Evolutionary conservation across 2,888 invertebrate genomes (phyloP).

Genomic region (Caenorhabditis sp.): DNA sequence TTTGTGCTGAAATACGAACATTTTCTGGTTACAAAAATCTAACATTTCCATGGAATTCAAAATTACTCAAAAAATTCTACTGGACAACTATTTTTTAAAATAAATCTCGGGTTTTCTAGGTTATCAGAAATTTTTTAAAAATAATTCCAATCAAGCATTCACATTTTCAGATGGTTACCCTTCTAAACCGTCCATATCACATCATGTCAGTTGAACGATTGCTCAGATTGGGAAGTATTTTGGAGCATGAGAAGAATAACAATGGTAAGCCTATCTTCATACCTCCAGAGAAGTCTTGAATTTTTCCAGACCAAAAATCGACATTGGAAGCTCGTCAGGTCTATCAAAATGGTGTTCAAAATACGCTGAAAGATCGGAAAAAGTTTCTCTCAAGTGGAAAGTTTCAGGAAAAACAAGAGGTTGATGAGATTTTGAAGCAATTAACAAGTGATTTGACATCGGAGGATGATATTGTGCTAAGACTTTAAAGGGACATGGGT

Average conservation of each 20-base stretch:
- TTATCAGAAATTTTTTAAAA: background rate
- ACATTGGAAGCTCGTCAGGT: conserved; percentile 23
- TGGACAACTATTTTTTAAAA: too few relatives aligned
- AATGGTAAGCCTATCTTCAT: background rate
- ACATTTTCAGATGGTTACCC: conserved; percentile 30
- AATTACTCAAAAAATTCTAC: too few relatives aligned
- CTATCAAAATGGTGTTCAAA: conserved; percentile 20
- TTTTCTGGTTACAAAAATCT: too few relatives aligned
- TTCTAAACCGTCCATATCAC: conserved; percentile 39
- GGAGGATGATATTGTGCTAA: background rate
- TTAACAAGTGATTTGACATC: background rate
- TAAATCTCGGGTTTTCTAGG: too few relatives aligned
- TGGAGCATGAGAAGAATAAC: conserved; percentile 10
- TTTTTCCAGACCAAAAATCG: conserved; percentile 10
- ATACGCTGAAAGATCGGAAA: conserved; percentile 22
- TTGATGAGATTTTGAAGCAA: background rate
- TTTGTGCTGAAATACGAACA: too few relatives aligned
- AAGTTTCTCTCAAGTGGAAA: conserved; percentile 24
- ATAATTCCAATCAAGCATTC: background rate
- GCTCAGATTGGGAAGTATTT: conserved; percentile 20
- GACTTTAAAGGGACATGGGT: too few relatives aligned
- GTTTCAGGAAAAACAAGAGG: conserved; percentile 9
- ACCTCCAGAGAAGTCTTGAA: too few relatives aligned
- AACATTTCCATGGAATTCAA: too few relatives aligned
- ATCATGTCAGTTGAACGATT: conserved; percentile 24